Base-by-base conservation (phyloP, 2,113 vertebrate genomes). In the human region DNA sequence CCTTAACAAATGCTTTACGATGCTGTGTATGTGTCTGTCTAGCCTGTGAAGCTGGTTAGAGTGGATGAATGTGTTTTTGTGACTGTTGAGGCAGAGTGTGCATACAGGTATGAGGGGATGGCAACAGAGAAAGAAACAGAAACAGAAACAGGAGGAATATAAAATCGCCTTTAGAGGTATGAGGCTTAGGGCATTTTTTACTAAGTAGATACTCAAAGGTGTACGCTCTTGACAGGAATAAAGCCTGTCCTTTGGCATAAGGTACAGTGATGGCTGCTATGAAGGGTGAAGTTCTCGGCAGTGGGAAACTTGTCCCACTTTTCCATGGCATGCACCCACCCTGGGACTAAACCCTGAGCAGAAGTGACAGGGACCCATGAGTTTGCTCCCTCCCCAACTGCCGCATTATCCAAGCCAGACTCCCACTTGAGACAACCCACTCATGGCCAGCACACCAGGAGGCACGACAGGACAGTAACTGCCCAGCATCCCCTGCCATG, bases 1-100 rank as follows among this genome's bases (percentile, higher is more conserved):
- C 86, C 83, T 97, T 86, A 66, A 45, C 43, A 66, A 73, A 84
- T 79, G 94, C 95, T 96, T 93, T 94, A 90, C 16, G 18, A 76
- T 12, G 55, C 79, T 40, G 59, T 30, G 50, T 45, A 4, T 90
- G 73, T 93, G 40, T 92, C 35, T 81, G 79, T 43, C 57, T 95
- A 83, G 93, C 30, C 61, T 25, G 50, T n/a, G 84, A 93, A 83
- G 79, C 91, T 88, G 79, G n/a, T 80, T 78, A 73, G 70, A 50
- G 70, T 59, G 55, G 89, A 96, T 87, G 89, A 27, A 86, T 96
- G 83, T 84, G 70, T 52, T 90, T 87, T 38, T 76, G 40, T 70
- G 85, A 61, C 55, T 78, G 89, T 68, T 30, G 27, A 95, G 59
- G 91, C 82, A 82, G 59, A 30, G 59, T 20, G 79, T 50, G 7